A percentile compares a stretch with the other conserved stretches of the same genome.
phyloP scores from a whole-genome alignment of 2,113 vertebrate genomes.

The Pipra filicauda region DNA sequence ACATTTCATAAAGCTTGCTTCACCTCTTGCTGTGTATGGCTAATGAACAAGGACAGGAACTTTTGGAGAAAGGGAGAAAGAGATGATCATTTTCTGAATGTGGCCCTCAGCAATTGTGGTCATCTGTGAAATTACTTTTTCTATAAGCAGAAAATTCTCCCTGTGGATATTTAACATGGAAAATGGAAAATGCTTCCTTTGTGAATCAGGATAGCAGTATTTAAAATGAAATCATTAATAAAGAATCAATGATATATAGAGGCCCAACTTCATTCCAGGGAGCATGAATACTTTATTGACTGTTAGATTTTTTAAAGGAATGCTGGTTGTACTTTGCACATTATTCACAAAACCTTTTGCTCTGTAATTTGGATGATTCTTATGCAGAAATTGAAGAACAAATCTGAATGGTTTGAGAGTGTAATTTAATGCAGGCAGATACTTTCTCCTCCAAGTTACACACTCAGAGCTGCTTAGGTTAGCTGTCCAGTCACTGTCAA shows the following conservation, averaged over 20 bases:
- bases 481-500: not conserved
- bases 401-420: not conserved
- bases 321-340: not conserved
- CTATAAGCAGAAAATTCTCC: constrained; percentile 40
- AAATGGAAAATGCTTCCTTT: constrained; percentile 48
- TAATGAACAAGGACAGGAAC: constrained; percentile 40
- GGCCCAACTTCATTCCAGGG: constrained; percentile 5
- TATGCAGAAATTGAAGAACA: not conserved
- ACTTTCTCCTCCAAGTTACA: not conserved
- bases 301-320: constrained; percentile 29
- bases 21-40: not conserved
- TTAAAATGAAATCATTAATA: constrained; percentile 64
- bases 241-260: constrained; percentile 53
- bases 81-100: not conserved
- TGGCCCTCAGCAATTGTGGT: constrained; percentile 38
- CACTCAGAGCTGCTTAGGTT: not conserved
- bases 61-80: not conserved
- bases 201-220: constrained; percentile 27
- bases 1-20: constrained; percentile 4
- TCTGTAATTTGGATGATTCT: constrained; percentile 16
- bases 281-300: constrained; percentile 50
- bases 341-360: constrained; percentile 33
- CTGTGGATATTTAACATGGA: constrained; percentile 37
- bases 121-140: constrained; percentile 63
- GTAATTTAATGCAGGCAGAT: not conserved